Base-by-base conservation (phyloP, 2,113 vertebrate genomes). In the Psettodes erumei region DNA sequence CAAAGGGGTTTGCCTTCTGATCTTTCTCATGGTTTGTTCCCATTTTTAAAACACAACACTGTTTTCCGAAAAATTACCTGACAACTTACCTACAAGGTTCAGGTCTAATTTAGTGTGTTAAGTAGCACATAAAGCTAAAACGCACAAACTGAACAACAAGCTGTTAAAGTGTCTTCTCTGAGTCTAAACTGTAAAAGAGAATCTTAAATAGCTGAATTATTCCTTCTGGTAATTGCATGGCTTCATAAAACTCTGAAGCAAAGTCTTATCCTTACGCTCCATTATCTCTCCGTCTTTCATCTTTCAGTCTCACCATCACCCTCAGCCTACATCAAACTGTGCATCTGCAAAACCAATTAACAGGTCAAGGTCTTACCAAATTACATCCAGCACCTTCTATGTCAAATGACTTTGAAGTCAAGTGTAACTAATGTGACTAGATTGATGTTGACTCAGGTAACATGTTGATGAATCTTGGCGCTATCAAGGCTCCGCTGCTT, bases 311-410 rank as follows among this genome's bases (percentile, higher is more conserved):
- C 54, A 1, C 30, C n/a, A 48, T 67, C 11, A 25, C 5, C 48
- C 16, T 53, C 38, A 58, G 25, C 7, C 4, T 19, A 10, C 11
- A 76, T 65, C 18, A 42, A 30, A 28, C 23, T 23, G n/a, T 18
- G 30, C 37, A 72, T 21, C 25, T 67, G 2, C 13, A 65, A 72
- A 75, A 75, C 28, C 48, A 45, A 62, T 72, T 47, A 72, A 16
- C 13, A 80, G 47, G 51, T 62, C 66, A 82, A 56, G 51, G 62
- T 71, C 50, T n/a, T 42, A 56, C 27, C 18, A 61, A 55, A 19
- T 48, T 71, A 18, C 51, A 55, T 30, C 8, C 27, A 75, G 43
- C 42, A 35, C 38, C 54, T 54, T 61, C 28, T 51, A 16, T 0
- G 6, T 43, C 58, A 68, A 1, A 35, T 55, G 33, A 27, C 30